Percentiles rank a stretch among this genome's conserved stretches.
Conservation (phyloP, 2,797 vertebrate species). For the Liparis tanakae region DNA sequence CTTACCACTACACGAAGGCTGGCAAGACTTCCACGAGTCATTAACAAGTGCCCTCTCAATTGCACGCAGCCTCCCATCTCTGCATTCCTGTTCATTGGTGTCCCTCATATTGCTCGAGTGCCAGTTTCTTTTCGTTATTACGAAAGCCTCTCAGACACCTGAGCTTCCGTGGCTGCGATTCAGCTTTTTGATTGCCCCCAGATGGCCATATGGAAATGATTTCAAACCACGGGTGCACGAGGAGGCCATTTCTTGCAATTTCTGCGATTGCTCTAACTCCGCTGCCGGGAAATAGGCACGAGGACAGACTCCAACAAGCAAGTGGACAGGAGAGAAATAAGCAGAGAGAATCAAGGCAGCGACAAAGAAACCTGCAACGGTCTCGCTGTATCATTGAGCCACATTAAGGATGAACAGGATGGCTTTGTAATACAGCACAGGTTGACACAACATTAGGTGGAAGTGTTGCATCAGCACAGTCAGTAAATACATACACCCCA, state of each 20-base stretch:
- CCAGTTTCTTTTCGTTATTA: constrained; percentile 59
- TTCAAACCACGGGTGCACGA: constrained; percentile 50
- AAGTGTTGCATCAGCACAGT: constrained; percentile 21
- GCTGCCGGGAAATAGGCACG: constrained; percentile 37
- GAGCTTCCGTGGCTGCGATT: constrained; percentile 61
- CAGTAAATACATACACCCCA: neutral
- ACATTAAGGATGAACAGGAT: constrained; percentile 37
- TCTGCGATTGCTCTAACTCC: constrained; percentile 45
- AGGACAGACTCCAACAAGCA: constrained; percentile 43
- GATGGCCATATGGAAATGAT: constrained; percentile 71
- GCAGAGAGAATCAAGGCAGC: constrained; percentile 44
- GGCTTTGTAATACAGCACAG: neutral
- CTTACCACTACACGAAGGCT: constrained; percentile 23
- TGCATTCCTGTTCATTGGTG: constrained; percentile 45
- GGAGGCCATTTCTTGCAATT: constrained; percentile 65
- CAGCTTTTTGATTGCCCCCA: constrained; percentile 66
- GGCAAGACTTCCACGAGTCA: constrained; percentile 48
- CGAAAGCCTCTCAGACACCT: constrained; percentile 68
- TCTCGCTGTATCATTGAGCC: constrained; percentile 28
- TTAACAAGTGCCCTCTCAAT: constrained; percentile 48
- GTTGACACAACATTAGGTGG: constrained; percentile 24
- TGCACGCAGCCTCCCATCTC: constrained; percentile 18
- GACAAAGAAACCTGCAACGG: constrained; percentile 22
- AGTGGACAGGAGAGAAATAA: constrained; percentile 34
- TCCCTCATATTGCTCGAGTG: constrained; percentile 25